Conservation (phyloP, 2,113 vertebrate species). For the Passer domesticus region DNA sequence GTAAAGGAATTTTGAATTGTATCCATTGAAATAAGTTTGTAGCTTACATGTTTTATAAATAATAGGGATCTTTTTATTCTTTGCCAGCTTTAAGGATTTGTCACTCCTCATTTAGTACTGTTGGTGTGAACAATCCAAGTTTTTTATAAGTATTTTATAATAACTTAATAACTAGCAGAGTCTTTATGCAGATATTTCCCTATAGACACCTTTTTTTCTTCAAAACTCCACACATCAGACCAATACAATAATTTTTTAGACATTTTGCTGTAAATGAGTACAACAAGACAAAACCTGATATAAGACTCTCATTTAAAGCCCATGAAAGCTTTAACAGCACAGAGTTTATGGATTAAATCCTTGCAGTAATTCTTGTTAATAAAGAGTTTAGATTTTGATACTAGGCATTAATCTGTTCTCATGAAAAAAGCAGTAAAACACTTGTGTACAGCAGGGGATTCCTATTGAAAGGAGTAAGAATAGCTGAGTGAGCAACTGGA, state of each 20-base stretch:
- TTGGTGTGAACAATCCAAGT: not conserved
- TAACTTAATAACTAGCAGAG: not conserved
- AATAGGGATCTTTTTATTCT: slow-evolving; percentile 33
- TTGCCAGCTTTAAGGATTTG: slow-evolving; percentile 59
- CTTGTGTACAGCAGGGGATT: not conserved
- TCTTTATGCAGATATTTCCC: not conserved
- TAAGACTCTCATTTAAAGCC: not conserved
- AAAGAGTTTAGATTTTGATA: not conserved
- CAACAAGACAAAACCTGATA: not conserved
- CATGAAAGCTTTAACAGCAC: not conserved
- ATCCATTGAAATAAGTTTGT: not conserved
- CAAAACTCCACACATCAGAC: not conserved
- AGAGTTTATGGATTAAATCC: not conserved
- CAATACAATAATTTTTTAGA: not conserved
- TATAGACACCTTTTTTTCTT: not conserved
- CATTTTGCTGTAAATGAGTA: not conserved
- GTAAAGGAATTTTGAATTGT: not conserved
- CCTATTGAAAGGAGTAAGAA: not conserved
- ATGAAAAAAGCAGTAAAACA: not conserved
- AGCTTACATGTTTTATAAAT: slow-evolving; percentile 34
- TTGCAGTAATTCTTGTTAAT: not conserved
- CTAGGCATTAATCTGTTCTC: not conserved
- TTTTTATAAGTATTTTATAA: slow-evolving; percentile 1
- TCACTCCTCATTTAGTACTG: slow-evolving; percentile 44
- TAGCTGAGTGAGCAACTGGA: not conserved